Evolutionary conservation across 2,888 invertebrate genomes (phyloP), one percentile per base, ranked within the genome.

Genomic region (Abscondita cerata): DNA sequence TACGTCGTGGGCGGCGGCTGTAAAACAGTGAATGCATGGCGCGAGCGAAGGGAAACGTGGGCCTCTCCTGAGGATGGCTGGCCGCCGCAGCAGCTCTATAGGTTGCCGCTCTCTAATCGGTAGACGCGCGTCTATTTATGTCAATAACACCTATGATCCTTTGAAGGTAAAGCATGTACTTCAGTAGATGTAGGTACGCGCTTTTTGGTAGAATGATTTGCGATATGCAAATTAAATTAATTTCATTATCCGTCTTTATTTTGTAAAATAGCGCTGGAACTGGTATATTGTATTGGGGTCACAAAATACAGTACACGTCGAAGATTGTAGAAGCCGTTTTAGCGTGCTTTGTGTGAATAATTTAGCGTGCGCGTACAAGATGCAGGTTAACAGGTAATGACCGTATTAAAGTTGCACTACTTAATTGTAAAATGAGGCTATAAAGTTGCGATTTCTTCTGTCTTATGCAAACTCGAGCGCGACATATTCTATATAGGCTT

Each of bases 61-160:
- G 69, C 62, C 70, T 69, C 68, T 67, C 65, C 51, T 70, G 71
- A 72, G 68, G 70, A 76, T 86, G 83, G 85, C 87, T 44, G 86
- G 87, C 34, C 82, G 88, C 50, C 83, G 88, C 62, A 87, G 87
- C 80, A 88, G 87, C 76, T 87, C 87, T 65, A 87, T 88, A 66
- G 88, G 87, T 62, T 87, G 87, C 76, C 83, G 87, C 64, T 85
- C 88, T 11, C 82, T 88, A 66, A 84, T 89, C 20, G 88, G 87
- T 1, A 84, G 88, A 40, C 81, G 89, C 16, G 84, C 88, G 61
- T 89, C 89, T 12, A 85, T 87, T 59, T 88, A 87, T 77, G 84
- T 83, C 75, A 85, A 86, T 55, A 85, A 86, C 55, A 82, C 84
- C 69, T 85, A 85, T 63, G 89, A 88, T 73, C 88, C 89, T 19